Conservation (phyloP, 1,140 invertebrate genomes). For the Hydropsyche tenuis region DNA sequence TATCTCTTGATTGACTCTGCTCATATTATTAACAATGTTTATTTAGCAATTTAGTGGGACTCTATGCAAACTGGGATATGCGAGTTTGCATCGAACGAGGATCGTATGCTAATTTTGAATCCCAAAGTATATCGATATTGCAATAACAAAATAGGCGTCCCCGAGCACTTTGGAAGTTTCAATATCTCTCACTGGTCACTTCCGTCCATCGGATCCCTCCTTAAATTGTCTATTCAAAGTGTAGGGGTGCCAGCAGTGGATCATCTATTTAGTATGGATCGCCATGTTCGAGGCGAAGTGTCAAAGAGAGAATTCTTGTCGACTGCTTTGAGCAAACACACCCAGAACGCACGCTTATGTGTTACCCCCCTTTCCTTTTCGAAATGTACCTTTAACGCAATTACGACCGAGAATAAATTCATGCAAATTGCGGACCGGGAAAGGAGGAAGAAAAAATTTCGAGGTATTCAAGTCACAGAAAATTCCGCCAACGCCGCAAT, state of each 20-base stretch:
- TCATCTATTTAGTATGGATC: constrained; percentile 50
- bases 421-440: constrained; percentile 49
- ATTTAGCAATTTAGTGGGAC: constrained; percentile 39
- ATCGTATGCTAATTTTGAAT: not conserved
- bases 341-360: not conserved
- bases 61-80: not conserved
- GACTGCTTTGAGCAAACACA: not conserved
- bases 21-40: constrained; percentile 43
- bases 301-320: constrained; percentile 45
- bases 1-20: constrained; percentile 44
- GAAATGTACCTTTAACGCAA: constrained; percentile 3
- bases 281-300: constrained; percentile 48
- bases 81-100: not conserved
- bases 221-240: constrained; percentile 49
- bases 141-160: not conserved
- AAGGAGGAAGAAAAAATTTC: constrained; percentile 27
- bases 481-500: constrained; percentile 47
- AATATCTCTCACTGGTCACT: constrained; percentile 47
- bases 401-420: constrained; percentile 37
- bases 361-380: not conserved
- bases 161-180: constrained; percentile 45
- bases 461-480: constrained; percentile 41
- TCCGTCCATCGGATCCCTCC: constrained; percentile 42
- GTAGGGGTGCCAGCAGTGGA: constrained; percentile 11
- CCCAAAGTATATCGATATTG: too few species aligned